Evolutionary conservation across 2,797 vertebrate species (phyloP), one percentile per base, ranked within the genome.

Genomic region (Holocentrus rufus): DNA sequence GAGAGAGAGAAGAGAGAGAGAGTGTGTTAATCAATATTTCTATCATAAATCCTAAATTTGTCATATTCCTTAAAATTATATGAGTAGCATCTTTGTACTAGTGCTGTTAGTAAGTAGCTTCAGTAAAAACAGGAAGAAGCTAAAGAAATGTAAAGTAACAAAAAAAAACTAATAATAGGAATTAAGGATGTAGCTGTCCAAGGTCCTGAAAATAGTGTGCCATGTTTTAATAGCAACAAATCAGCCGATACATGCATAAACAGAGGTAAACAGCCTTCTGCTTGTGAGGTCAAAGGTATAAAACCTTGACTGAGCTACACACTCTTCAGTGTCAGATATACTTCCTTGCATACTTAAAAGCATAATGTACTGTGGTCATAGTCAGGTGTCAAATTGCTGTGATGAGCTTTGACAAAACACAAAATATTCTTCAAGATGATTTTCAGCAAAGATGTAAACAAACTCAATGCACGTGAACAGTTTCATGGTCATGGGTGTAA

Each of bases 151-250:
- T 20, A 20, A 50, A 18, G 14, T 15, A 47, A 20, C 47, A n/a
- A 3, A 9, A 50, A 10, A n/a, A 7, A 20, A 20, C 4, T 7
- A 9, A 20, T 7, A 50, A 7, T 7, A n/a, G n/a, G 46, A 47
- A 47, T 11, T 42, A 22, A 1, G 47, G 18, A 11, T 22, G 47
- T n/a, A 50, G 47, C 47, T 50, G 47, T 50, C 47, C 47, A 22
- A n/a, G 47, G 47, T 50, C 47, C 47, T 50, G 47, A 50, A 50
- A 20, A 50, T 22, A 50, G 47, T 50, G n/a, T n/a, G 47, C 47
- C 47, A 50, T 22, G n/a, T n/a, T 50, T 50, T 50, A 20, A 50
- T 46, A 17, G 44, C 13, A 44, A 15, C 14, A 44, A 15, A 39
- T 39, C 42, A 44, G 42, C 13, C 42, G 17, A 46, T 4, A 15